Percentiles rank a stretch among this genome's conserved stretches.
Evolutionary conservation across 64 coral and sea anemone genomes (phyloP).

Genomic region (Trachythela sp.): DNA sequence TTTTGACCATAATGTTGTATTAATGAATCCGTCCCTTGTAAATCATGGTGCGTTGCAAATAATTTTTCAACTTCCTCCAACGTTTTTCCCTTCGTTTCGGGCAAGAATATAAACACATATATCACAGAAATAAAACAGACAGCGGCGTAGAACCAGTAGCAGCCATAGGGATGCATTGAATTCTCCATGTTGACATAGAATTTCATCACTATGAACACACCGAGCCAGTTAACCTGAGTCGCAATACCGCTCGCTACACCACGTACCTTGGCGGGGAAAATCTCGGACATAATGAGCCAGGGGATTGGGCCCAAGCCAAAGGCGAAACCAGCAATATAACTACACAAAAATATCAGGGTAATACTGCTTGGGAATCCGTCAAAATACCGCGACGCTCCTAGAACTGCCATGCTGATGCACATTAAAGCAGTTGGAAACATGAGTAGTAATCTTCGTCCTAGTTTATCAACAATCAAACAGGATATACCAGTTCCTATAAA

Average conservation of each 20-base stretch:
- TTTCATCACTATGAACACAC: conserved; percentile 61
- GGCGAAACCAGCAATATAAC: conserved; percentile 67
- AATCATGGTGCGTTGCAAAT: background rate
- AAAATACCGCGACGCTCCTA: conserved; percentile 26
- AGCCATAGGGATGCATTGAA: conserved; percentile 47
- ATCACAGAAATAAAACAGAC: conserved; percentile 45
- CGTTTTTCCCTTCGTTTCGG: conserved; percentile 83
- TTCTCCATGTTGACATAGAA: conserved; percentile 41
- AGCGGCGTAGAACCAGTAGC: conserved; percentile 75
- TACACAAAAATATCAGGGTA: conserved; percentile 53
- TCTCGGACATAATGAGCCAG: conserved; percentile 96
- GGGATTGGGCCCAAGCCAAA: conserved; percentile 81
- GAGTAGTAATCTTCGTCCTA: conserved; percentile 61
- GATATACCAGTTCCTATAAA: conserved; percentile 47
- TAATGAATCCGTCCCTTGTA: background rate
- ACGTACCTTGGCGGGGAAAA: conserved; percentile 71
- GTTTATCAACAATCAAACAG: conserved; percentile 65
- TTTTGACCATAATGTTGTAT: background rate
- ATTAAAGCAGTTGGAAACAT: conserved; percentile 46
- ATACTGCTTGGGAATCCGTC: conserved; percentile 57
- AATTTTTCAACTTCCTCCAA: conserved; percentile 63
- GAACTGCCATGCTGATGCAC: conserved; percentile 43
- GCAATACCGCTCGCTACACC: conserved; percentile 75
- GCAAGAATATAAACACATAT: conserved; percentile 63
- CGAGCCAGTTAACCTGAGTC: conserved; percentile 79